Percentiles rank a stretch among this genome's conserved stretches.
Evolutionary conservation across 2,113 vertebrate genomes (phyloP).

Genomic region (Pica pica): DNA sequence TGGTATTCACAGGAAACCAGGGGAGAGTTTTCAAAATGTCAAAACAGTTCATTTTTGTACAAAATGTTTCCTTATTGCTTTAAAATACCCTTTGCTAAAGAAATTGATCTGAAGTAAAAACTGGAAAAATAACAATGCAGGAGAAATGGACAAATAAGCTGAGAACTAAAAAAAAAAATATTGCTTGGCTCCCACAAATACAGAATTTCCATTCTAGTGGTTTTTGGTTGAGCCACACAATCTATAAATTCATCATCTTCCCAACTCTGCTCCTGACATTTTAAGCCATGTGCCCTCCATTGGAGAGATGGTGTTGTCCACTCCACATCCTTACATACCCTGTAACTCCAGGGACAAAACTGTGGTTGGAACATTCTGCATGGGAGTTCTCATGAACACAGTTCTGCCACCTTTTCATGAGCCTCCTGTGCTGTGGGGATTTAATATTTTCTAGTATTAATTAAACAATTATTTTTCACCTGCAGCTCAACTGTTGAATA

Average conservation of each 20-base stretch:
- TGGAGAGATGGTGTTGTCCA: not conserved
- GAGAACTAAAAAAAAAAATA: not conserved
- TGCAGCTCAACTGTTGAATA: not conserved
- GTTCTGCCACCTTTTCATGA: not conserved
- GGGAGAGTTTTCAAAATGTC: constrained; percentile 5
- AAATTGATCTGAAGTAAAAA: not conserved
- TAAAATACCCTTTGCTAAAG: not conserved
- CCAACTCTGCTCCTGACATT: not conserved
- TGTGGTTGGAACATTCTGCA: not conserved
- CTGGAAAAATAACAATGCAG: not conserved
- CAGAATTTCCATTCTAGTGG: not conserved
- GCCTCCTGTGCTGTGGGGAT: not conserved
- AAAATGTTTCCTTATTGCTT: not conserved
- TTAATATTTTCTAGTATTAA: not conserved
- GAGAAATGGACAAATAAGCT: not conserved
- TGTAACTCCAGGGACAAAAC: not conserved
- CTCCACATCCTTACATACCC: not conserved
- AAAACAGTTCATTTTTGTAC: constrained; percentile 11
- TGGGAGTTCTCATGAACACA: not conserved
- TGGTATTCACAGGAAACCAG: not conserved
- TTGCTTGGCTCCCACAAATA: not conserved
- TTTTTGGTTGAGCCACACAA: not conserved
- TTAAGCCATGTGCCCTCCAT: not conserved
- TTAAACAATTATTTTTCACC: not conserved
- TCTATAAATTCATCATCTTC: not conserved